Evolutionary conservation across 1,140 invertebrate genomes (phyloP).

Genomic region (Meteorus sp.): DNA sequence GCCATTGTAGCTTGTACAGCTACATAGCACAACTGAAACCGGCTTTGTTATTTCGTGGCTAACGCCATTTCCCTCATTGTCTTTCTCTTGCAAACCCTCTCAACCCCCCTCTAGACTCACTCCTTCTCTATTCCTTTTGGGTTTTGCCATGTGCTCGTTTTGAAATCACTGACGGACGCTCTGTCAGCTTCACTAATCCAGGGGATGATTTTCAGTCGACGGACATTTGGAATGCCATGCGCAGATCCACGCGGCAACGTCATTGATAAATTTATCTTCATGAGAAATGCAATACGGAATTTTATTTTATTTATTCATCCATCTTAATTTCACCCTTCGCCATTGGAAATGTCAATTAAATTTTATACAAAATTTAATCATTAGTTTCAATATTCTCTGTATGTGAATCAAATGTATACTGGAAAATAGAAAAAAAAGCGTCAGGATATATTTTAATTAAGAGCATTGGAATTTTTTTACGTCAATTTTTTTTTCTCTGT

Average conservation of each 20-base stretch:
- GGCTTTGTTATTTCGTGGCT: slow-evolving; percentile 50
- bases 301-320: too few relatives aligned
- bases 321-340: background rate
- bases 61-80: slow-evolving; percentile 6
- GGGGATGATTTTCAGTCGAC: background rate
- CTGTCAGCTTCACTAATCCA: slow-evolving; percentile 20
- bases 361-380: too few relatives aligned
- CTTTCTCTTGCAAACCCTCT: background rate
- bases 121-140: background rate
- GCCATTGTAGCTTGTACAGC: slow-evolving; percentile 25
- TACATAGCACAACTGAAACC: slow-evolving; percentile 46
- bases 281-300: too few relatives aligned
- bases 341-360: background rate
- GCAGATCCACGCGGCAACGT: slow-evolving; percentile 19
- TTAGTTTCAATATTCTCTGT: too few relatives aligned
- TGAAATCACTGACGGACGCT: slow-evolving; percentile 20
- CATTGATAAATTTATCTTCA: slow-evolving; percentile 14
- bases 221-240: slow-evolving; percentile 32
- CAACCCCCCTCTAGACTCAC: background rate
- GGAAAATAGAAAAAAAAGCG: too few relatives aligned
- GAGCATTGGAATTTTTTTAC: too few relatives aligned
- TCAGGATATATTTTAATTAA: too few relatives aligned
- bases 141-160: background rate
- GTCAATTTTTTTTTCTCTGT: too few relatives aligned
- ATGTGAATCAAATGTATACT: too few relatives aligned